These are phyloP conservation scores for Drosophila acutilabella DNA, from an alignment of 2,888 invertebrate species.

Conservation along the genomic window DNA sequence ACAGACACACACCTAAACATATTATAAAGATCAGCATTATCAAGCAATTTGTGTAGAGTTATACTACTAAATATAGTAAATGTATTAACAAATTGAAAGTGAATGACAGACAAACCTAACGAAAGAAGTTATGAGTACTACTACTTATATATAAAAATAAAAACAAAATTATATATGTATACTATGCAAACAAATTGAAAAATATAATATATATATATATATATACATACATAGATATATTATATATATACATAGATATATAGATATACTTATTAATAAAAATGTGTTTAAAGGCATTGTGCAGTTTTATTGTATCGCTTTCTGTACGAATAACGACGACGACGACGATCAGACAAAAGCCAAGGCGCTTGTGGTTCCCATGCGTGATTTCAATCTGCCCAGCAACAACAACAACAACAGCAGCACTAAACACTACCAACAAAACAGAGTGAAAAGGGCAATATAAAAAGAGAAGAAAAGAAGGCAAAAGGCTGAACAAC, in stretches of 20 bases:
- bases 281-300: constrained; percentile 70
- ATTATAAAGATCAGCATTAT: constrained; percentile 55
- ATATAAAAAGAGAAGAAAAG: constrained; percentile 55
- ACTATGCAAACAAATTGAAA: constrained; percentile 76
- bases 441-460: constrained; percentile 69
- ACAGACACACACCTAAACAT: constrained; percentile 33
- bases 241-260: constrained; percentile 39
- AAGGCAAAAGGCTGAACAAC: constrained; percentile 45
- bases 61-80: constrained; percentile 62
- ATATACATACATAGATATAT: not conserved
- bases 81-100: constrained; percentile 37
- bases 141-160: no score
- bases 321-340: not conserved
- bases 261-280: constrained; percentile 68
- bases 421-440: constrained; percentile 31
- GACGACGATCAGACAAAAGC: constrained; percentile 68
- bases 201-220: constrained; percentile 34
- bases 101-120: constrained; percentile 21
- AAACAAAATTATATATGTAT: constrained; percentile 38
- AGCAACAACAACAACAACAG: constrained; percentile 47
- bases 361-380: constrained; percentile 79
- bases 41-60: constrained; percentile 64
- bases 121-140: not conserved
- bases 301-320: constrained; percentile 22
- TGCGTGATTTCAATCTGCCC: constrained; percentile 79